Evolutionary conservation across 1,140 invertebrate genomes (phyloP).

Genomic region (Periplaneta americana): DNA sequence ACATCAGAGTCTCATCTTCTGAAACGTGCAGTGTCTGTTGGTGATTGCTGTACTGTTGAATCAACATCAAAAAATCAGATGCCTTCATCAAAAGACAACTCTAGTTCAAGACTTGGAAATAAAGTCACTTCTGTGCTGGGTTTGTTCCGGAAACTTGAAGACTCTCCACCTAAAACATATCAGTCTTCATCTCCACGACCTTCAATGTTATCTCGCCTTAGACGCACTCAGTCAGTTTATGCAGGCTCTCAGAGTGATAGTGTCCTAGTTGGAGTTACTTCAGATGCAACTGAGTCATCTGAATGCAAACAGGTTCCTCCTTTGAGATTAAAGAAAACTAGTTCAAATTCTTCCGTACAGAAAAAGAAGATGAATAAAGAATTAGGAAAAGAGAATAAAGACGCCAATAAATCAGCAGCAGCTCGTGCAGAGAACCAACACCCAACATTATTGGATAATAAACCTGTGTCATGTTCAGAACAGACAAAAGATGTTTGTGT

Average conservation of each 20-base stretch:
- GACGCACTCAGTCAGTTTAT: conserved; percentile 24
- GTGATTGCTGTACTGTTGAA: conserved; percentile 47
- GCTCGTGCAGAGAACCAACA: neutral
- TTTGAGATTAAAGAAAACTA: neutral
- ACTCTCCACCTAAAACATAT: conserved; percentile 19
- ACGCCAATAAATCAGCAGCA: neutral
- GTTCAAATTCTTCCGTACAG: neutral
- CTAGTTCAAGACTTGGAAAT: conserved; percentile 10
- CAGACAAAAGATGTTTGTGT: neutral
- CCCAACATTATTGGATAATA: neutral
- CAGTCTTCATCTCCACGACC: neutral
- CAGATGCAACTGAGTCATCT: neutral
- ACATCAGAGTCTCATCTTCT: conserved; percentile 51
- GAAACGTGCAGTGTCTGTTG: conserved; percentile 59
- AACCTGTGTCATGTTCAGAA: neutral
- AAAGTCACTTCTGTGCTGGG: conserved; percentile 57
- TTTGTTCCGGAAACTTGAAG: conserved; percentile 63
- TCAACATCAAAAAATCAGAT: neutral
- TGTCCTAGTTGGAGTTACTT: conserved; percentile 10
- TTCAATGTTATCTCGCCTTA: neutral
- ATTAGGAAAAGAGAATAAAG: neutral
- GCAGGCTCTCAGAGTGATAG: conserved; percentile 25
- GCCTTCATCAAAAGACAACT: conserved; percentile 19
- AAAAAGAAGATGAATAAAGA: neutral
- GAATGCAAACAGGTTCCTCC: neutral